These are phyloP conservation scores for Eupithecia pulchellata DNA, from an alignment of 2,888 invertebrate genomes.

Conservation along the genomic window DNA sequence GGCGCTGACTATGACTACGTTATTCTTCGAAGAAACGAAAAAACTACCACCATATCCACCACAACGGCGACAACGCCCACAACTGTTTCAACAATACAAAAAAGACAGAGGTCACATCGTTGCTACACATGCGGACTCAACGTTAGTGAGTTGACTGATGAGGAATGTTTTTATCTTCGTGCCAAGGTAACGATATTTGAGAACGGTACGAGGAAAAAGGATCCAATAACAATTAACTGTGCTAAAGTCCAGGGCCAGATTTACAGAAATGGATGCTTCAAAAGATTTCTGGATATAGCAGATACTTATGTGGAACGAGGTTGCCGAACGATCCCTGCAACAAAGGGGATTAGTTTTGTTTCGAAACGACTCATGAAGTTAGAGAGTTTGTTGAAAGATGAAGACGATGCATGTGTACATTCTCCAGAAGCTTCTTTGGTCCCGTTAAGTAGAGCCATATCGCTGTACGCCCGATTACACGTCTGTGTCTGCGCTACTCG, in stretches of 20 bases:
- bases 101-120: not conserved
- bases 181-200: rapidly evolving
- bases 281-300: constrained; percentile 57
- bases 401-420: constrained; percentile 53
- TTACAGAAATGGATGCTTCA: constrained; percentile 40
- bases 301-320: constrained; percentile 57
- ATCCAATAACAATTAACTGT: not conserved
- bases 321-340: constrained; percentile 54
- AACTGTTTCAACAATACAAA: not conserved
- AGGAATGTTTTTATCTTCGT: constrained; percentile 46
- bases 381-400: constrained; percentile 48
- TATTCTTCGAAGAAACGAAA: not conserved
- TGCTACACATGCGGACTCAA: constrained; percentile 57
- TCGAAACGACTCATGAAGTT: constrained; percentile 48
- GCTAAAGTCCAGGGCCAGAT: not conserved
- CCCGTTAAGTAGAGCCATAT: constrained; percentile 60
- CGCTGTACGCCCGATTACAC: constrained; percentile 62
- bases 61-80: not conserved
- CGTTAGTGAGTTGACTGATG: constrained; percentile 31
- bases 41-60: no score
- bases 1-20: not conserved
- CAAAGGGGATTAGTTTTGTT: constrained; percentile 47
- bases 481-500: constrained; percentile 62
- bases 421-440: constrained; percentile 63
- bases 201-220: not conserved